These are phyloP conservation scores for Aplodontia rufa DNA, from an alignment of 2,113 vertebrate species.

Conservation along the genomic window DNA sequence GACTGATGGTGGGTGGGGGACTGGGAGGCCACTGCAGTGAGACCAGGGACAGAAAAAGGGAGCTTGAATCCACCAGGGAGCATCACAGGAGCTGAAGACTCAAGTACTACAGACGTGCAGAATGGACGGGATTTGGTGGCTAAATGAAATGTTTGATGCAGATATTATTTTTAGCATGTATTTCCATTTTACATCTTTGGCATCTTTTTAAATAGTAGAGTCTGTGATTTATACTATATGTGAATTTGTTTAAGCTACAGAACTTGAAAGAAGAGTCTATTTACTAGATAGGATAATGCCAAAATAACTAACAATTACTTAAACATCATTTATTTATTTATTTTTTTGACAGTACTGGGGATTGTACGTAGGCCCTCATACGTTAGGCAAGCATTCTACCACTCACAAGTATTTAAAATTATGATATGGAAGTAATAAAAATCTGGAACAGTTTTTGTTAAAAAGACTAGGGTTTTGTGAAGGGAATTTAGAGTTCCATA, in stretches of 20 bases:
- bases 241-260: constrained; percentile 8
- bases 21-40: neutral
- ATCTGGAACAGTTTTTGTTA: neutral
- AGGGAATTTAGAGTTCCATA: neutral
- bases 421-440: neutral
- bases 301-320: no score
- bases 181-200: neutral
- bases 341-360: no score
- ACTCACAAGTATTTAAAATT: neutral
- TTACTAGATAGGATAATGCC: neutral
- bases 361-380: no score
- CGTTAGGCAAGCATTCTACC: no score
- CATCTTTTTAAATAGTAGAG: neutral
- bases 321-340: no score
- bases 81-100: neutral
- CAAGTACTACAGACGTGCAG: neutral
- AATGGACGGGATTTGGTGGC: neutral
- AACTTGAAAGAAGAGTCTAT: neutral
- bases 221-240: neutral
- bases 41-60: neutral
- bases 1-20: no score
- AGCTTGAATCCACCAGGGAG: neutral
- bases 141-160: neutral
- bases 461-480: neutral
- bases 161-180: neutral